Evolutionary conservation across 2,888 invertebrate species (phyloP), one percentile per base, ranked within the genome.

Genomic region (Germaria angustata): DNA sequence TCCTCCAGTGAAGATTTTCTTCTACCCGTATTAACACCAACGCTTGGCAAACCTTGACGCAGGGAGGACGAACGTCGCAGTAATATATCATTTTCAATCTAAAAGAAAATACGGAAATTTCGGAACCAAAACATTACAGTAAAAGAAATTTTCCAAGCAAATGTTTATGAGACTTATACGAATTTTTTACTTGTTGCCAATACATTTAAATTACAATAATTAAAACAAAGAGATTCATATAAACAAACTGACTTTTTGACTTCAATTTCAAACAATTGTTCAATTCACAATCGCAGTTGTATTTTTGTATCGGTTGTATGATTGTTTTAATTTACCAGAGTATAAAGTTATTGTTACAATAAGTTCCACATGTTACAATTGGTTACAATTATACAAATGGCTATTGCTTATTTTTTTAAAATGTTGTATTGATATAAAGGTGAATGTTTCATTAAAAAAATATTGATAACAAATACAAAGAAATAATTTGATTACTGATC

Each of bases 1-100:
- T 96, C 96, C 91, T 96, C 96, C 63, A 96, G 92, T 87, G 96
- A 96, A 88, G 96, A 96, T 90, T 96, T 96, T 83, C 96, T 92
- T 34, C 95, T 92, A 28, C 89, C 90, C 7, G 93, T 92, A 81
- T 88, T 90, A 13, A 90, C 88, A 63, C 94, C 93, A 32, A 93
- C 93, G 85, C 93, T 94, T 77, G 94, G 93, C 66, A 97, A 92
- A 5, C 97, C 97, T 90, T 97, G 96, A 20, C 97, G 93, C 80
- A 97, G 92, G 6, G 96, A 97, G 88, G 96, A 97, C 49, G 96
- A 96, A 77, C 97, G 93, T 69, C 96, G 93, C 85, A 97, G 92
- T 44, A 97, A 92, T 86, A 96, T 96, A 88, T 97, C 97, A 88
- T 96, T 97, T 80, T 95, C 95, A 85, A 91, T 91, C 91, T 91